Percentiles rank a stretch among this genome's conserved stretches.
phyloP scores from a whole-genome alignment of 2,797 vertebrate genomes.

The Myotis daubentonii region DNA sequence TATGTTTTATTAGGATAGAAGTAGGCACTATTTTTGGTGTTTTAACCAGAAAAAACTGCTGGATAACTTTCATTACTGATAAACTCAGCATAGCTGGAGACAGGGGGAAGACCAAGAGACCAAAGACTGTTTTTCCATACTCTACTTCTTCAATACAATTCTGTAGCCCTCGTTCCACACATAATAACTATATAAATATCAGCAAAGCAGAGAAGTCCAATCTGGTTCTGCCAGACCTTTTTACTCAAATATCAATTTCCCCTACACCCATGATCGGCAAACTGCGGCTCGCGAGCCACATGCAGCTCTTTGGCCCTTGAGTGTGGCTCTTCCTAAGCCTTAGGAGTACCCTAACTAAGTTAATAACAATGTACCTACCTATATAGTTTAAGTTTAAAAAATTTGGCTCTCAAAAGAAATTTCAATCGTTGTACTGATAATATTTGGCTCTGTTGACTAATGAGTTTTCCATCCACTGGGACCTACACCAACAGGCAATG shows the following conservation, averaged over 20 bases:
- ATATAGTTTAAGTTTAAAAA: no score
- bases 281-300: no score
- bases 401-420: no score
- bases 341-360: no score
- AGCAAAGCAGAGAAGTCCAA: neutral
- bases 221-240: neutral
- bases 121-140: neutral
- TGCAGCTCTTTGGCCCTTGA: no score
- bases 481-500: neutral
- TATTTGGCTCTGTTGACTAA: no score
- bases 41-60: neutral
- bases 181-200: neutral
- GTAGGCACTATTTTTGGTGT: neutral
- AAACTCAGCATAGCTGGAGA: neutral
- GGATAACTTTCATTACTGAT: neutral
- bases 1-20: neutral
- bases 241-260: slow-evolving; percentile 29
- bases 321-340: no score
- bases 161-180: neutral
- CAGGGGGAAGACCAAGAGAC: neutral
- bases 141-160: neutral
- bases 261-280: accelerated
- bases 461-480: no score
- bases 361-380: no score
- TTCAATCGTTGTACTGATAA: no score